Conservation (phyloP, 2,797 vertebrate genomes). For the Pseudochaenichthys georgianus region DNA sequence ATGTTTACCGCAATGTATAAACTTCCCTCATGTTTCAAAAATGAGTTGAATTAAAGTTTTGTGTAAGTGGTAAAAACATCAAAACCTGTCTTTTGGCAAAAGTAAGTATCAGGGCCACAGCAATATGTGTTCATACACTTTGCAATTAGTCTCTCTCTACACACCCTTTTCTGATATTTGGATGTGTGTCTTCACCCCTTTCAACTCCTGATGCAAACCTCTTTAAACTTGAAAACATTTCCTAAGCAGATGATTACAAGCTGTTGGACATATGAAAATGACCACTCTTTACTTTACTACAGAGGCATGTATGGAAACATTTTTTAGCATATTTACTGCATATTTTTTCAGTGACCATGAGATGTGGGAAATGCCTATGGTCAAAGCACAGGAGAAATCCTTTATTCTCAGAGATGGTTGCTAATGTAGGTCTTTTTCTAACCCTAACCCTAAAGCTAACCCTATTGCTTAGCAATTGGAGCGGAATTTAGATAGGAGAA, state of each 20-base stretch:
- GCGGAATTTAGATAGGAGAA: no score
- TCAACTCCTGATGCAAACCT: constrained; percentile 61
- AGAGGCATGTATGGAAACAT: not conserved
- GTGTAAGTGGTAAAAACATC: not conserved
- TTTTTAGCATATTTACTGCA: not conserved
- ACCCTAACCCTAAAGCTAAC: no score
- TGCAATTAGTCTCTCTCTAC: not conserved
- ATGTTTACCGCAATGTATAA: not conserved
- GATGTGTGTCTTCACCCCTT: not conserved
- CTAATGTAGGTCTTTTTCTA: no score
- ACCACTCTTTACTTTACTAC: not conserved
- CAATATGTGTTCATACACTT: not conserved
- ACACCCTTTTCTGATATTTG: not conserved
- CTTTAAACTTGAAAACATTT: constrained; percentile 39
- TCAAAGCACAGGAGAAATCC: no score
- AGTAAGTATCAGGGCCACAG: not conserved
- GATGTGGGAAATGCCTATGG: no score
- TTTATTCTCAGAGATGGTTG: no score
- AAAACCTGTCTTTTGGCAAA: not conserved
- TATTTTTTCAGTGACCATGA: no score
- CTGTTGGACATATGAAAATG: not conserved
- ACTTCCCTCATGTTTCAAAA: not conserved
- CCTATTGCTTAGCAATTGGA: no score
- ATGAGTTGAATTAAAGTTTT: not conserved
- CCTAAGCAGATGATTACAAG: constrained; percentile 46